Evolutionary conservation across 2,113 vertebrate genomes (phyloP), one percentile per base, ranked within the genome.

Genomic region (Myiagra hebetior): DNA sequence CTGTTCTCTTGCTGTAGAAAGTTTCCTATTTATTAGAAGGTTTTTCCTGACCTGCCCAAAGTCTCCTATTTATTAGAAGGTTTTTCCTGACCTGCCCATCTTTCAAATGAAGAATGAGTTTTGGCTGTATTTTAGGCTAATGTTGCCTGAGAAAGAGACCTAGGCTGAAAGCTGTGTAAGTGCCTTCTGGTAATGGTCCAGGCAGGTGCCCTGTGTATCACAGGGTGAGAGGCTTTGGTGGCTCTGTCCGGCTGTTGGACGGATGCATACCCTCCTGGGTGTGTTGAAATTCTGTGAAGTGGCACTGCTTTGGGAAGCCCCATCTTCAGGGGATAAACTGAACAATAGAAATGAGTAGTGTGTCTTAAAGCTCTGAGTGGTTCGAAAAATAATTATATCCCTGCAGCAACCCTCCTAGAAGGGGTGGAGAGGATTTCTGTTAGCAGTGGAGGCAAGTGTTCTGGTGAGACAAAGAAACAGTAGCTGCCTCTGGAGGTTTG

Each of bases 261-360:
- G 30, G 63, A 24, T 3, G 28, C 0, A 0, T 4, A 4, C 10
- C 16, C 24, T 68, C 6, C 0, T 1, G 0, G 9, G 14, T n/a
- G 15, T 33, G 30, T 11, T 68, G 57, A 15, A 42, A 5, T 73
- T 82, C 70, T 56, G 44, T 46, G 4, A 10, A 37, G 37, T 12
- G 49, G 35, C 23, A 4, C 53, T 64, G 67, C 59, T 91, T 68
- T 64, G 62, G 57, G 56, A 59, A 85, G 27, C 31, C 49, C 5
- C 6, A 0, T 77, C 23, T 41, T 64, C 57, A 60, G 35, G 41
- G 37, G 30, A 57, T 44, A 63, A 63, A 46, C 3, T 17, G 13
- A 57, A 8, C 18, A 30, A 23, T 53, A 46, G 39, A 69, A 73
- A 64, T 22, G 7, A 52, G 14, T 13, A 53, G 31, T 9, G 12